Percentiles rank a stretch among this genome's conserved stretches.
These are phyloP conservation scores for Tetragnatha montana DNA, from an alignment of 2,888 invertebrate species.

Conservation along the genomic window DNA sequence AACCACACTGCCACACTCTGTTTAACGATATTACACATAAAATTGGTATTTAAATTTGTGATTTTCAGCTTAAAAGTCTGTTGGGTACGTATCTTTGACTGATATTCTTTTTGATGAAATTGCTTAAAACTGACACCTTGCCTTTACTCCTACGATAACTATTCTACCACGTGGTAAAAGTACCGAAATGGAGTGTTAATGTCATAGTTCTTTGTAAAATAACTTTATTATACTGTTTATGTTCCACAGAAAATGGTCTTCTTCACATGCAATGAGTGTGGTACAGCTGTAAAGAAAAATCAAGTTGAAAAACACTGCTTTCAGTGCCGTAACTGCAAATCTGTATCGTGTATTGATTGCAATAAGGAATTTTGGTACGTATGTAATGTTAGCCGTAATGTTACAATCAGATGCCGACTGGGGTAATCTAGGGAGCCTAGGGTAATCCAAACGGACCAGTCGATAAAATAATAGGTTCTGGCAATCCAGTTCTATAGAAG, in stretches of 20 bases:
- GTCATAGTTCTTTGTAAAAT: not conserved
- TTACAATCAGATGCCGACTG: too few relatives aligned
- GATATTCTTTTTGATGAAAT: too few relatives aligned
- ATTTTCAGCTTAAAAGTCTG: too few relatives aligned
- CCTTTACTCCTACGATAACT: not conserved
- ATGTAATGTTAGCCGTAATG: too few relatives aligned
- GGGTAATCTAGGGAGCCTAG: too few relatives aligned
- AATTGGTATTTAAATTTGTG: too few relatives aligned
- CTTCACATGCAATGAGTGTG: slow-evolving; percentile 94
- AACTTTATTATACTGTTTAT: not conserved
- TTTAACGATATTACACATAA: too few relatives aligned
- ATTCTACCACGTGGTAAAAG: not conserved
- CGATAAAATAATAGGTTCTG: too few relatives aligned
- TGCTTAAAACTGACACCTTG: not conserved
- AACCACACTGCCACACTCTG: too few relatives aligned
- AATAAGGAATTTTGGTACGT: slow-evolving; percentile 89
- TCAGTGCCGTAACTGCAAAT: slow-evolving; percentile 83
- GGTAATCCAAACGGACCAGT: too few relatives aligned
- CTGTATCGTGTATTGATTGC: slow-evolving; percentile 94
- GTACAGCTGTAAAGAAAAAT: slow-evolving; percentile 92
- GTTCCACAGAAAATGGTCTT: slow-evolving; percentile 85
- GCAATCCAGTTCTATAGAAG: too few relatives aligned
- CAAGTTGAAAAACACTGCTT: slow-evolving; percentile 90
- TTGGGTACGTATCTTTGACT: too few relatives aligned
- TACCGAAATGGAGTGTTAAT: not conserved